Base-by-base conservation (phyloP, 2,797 vertebrate genomes). In the Acestrorhynchus altus region DNA sequence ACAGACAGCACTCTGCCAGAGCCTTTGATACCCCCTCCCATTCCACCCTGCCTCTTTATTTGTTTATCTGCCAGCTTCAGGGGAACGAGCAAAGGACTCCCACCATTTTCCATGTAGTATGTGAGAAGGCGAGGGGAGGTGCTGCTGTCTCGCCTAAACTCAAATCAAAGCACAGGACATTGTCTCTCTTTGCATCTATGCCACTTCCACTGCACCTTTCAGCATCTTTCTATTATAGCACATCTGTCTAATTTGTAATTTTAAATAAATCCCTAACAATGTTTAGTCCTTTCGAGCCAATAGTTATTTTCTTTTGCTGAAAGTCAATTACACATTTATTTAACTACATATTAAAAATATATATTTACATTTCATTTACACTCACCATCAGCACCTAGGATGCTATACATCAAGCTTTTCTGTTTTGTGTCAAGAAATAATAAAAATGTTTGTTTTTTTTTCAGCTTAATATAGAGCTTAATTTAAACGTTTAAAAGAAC, bases 11-110 rank as follows among this genome's bases (percentile, higher is more conserved):
- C 20, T 18, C 65, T 42, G 46, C 64, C 56, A 54, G 28, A 5
- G 39, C 35, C 64, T 81, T 81, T 77, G 69, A 81, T 77, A 63
- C 16, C 16, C 56, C 16, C 8, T 8, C n/a, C 16, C 11, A 35
- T 2, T 35, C 20, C 24, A 54, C 20, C 52, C 28, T 22, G 26
- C 61, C 56, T 24, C 15, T 46, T 9, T 35, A 35, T 75, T 24
- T 60, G 65, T 80, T 76, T 64, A 51, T 72, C 40, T 56, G 67
- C 54, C 44, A 13, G 20, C 61, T 66, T 56, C 61, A 57, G 63
- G 61, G 61, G 39, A 40, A 76, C 6, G 20, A 64, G 61, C 9
- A 31, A 6, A 4, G 42, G 56, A 60, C 44, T 31, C 16, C 42
- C n/a, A 35, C n/a, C 22, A 54, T 22, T 28, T 39, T 13, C 20